Evolutionary conservation across 1,140 invertebrate species (phyloP).

Genomic region (Varroa destructor): DNA sequence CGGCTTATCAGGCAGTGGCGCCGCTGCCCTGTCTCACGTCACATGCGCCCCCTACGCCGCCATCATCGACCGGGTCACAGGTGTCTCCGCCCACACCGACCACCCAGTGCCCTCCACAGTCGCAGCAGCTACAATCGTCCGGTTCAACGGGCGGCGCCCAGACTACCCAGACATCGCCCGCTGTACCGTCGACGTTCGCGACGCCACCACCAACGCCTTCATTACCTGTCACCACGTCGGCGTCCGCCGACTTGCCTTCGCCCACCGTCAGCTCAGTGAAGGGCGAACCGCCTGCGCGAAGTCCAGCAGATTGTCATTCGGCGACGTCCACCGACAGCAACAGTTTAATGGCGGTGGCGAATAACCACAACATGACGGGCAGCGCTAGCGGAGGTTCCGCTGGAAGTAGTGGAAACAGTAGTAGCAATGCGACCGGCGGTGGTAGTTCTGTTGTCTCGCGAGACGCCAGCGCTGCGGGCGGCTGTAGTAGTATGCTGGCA

Average conservation of each 20-base stretch:
- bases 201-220: constrained; percentile 20
- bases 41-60: constrained; percentile 15
- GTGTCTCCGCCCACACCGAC: constrained; percentile 19
- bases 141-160: constrained; percentile 1
- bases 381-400: too few species aligned
- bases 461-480: too few species aligned
- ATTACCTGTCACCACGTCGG: neutral
- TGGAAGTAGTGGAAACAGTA: too few species aligned
- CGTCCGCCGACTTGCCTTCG: constrained; percentile 15
- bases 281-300: constrained; percentile 5
- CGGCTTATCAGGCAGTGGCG: too few species aligned
- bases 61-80: constrained; percentile 22
- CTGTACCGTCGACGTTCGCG: constrained; percentile 16
- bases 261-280: constrained; percentile 9
- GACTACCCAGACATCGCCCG: constrained; percentile 1
- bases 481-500: neutral
- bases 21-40: neutral
- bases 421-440: too few species aligned
- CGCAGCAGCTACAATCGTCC: constrained; percentile 1
- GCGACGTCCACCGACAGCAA: too few species aligned
- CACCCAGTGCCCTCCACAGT: neutral
- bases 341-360: too few species aligned
- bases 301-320: too few species aligned
- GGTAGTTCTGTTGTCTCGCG: too few species aligned
- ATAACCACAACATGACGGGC: too few species aligned